Conservation (phyloP, 2,888 invertebrate genomes). For the Autographa pulchrina region DNA sequence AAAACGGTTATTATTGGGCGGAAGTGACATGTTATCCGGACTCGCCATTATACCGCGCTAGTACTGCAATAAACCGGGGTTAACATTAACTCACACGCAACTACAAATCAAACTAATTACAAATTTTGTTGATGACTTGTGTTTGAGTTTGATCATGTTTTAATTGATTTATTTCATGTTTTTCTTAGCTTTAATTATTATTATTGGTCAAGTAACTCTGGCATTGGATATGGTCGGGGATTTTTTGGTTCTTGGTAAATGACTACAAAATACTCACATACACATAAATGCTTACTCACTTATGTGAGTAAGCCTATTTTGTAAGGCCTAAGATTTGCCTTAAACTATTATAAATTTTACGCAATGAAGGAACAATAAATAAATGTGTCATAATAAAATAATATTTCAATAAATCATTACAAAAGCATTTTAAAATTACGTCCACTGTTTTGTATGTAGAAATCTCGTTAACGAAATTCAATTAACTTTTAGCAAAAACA, state of each 20-base stretch:
- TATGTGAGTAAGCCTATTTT: too few species aligned
- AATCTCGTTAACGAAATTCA: conserved; percentile 19
- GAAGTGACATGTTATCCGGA: conserved; percentile 54
- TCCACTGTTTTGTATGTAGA: conserved; percentile 3
- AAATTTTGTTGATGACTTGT: conserved; percentile 10
- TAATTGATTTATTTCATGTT: background rate
- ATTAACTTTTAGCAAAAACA: conserved; percentile 41
- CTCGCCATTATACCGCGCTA: conserved; percentile 30
- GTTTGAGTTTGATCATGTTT: conserved; percentile 1
- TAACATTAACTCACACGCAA: conserved; percentile 27
- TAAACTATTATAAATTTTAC: too few species aligned
- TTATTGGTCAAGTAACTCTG: background rate
- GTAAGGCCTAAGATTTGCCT: too few species aligned
- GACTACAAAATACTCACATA: too few species aligned
- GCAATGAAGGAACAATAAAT: background rate
- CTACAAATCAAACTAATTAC: conserved; percentile 15
- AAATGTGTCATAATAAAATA: background rate
- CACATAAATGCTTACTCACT: too few species aligned
- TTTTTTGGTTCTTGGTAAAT: background rate
- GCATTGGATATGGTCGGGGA: background rate
- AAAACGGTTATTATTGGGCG: conserved; percentile 40
- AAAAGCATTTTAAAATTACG: background rate
- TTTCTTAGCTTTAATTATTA: background rate
- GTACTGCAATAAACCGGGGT: conserved; percentile 33
- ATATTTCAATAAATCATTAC: background rate